Percentiles rank a stretch among this genome's conserved stretches.
Evolutionary conservation across 1,140 invertebrate species (phyloP).

Genomic region (Nasonia giraulti): DNA sequence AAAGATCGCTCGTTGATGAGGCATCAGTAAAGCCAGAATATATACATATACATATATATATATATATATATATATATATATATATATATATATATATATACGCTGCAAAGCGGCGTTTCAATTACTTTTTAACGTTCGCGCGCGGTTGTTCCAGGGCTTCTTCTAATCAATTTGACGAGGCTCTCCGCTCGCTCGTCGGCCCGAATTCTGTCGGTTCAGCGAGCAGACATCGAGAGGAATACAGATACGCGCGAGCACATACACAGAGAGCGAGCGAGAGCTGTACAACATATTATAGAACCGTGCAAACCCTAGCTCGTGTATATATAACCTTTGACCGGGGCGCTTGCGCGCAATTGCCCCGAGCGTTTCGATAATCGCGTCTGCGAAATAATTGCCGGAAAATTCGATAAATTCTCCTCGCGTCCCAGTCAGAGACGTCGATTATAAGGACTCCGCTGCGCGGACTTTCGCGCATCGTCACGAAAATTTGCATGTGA

Average conservation of each 20-base stretch:
- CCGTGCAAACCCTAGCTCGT: background rate
- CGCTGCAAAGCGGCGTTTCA: background rate
- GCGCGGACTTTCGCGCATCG: background rate
- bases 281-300: background rate
- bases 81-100: background rate
- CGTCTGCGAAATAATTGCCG: conserved; percentile 48
- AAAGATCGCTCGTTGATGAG: background rate
- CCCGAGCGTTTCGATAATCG: conserved; percentile 33
- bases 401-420: conserved; percentile 49
- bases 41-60: no score
- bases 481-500: conserved; percentile 23
- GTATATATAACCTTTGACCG: conserved; percentile 22
- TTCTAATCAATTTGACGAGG: conserved; percentile 32
- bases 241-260: background rate
- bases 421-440: background rate
- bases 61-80: no score
- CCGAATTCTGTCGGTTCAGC: background rate
- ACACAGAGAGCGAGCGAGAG: background rate
- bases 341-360: background rate
- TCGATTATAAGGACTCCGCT: conserved; percentile 18
- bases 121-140: conserved; percentile 27
- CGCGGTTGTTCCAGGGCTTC: background rate
- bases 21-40: background rate
- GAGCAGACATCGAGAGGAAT: background rate
- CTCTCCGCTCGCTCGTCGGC: background rate